Evolutionary conservation across 2,113 vertebrate species (phyloP).

Genomic region (Oplegnathus fasciatus): DNA sequence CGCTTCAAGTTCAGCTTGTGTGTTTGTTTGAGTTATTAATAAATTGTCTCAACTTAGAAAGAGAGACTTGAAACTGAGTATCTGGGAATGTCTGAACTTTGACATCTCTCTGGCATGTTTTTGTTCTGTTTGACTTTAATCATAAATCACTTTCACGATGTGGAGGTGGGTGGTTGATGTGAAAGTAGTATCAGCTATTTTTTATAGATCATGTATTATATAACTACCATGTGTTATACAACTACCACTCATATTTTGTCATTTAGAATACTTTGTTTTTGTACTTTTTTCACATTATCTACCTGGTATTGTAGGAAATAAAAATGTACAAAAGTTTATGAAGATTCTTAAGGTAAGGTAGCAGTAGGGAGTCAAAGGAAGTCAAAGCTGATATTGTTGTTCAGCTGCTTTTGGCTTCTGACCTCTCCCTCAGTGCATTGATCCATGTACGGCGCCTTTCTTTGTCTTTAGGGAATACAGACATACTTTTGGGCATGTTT

Average conservation of each 20-base stretch:
- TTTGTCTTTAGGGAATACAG: conserved; percentile 9
- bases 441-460: background rate
- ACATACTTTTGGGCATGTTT: background rate
- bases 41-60: background rate
- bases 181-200: background rate
- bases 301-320: background rate
- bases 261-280: background rate
- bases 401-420: conserved; percentile 14
- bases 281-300: background rate
- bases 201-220: conserved; percentile 11
- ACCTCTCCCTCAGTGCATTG: background rate
- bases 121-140: conserved; percentile 8
- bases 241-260: background rate
- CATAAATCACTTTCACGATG: background rate
- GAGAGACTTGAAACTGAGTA: background rate
- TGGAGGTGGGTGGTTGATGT: conserved; percentile 4
- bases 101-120: background rate
- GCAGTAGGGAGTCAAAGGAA: background rate
- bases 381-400: conserved; percentile 4
- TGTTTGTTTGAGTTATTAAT: background rate
- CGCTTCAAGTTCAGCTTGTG: background rate
- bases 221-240: background rate
- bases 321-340: background rate
- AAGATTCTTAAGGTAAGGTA: background rate
- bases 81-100: background rate